Conservation (phyloP, 2,113 vertebrate species). For the Corvus moneduloides region DNA sequence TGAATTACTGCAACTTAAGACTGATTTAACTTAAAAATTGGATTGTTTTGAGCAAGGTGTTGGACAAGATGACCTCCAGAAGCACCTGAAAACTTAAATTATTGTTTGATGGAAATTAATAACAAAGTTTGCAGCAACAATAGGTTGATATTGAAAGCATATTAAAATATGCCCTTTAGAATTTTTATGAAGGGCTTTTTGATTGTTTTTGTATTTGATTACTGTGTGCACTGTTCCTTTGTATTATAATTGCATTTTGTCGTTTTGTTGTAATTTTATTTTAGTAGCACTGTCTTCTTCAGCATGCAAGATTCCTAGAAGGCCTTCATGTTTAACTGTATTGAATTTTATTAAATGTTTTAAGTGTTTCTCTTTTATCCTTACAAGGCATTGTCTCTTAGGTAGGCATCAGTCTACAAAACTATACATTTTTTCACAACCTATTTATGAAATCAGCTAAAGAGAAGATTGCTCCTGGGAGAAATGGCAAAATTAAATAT, state of each 20-base stretch:
- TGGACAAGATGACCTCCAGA: neutral
- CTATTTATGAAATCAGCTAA: neutral
- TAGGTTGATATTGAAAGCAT: neutral
- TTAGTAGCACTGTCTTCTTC: neutral
- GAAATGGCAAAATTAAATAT: neutral
- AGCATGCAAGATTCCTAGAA: neutral
- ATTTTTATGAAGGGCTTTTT: neutral
- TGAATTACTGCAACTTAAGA: neutral
- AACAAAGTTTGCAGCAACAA: neutral
- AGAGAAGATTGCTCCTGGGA: neutral
- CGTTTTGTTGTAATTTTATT: neutral
- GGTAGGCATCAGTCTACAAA: neutral
- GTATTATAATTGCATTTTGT: neutral
- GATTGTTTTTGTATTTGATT: neutral
- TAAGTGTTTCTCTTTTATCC: neutral
- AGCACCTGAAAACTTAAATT: neutral
- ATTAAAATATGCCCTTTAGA: neutral
- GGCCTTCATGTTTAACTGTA: neutral
- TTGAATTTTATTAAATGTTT: neutral
- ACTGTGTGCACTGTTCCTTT: neutral
- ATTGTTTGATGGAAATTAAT: neutral
- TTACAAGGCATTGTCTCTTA: neutral
- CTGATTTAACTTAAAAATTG: neutral
- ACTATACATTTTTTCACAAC: neutral
- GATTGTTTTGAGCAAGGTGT: neutral